Percentiles rank a stretch among this genome's conserved stretches.
Conservation (phyloP, 2,113 vertebrate genomes). For the Seriola dumerili region DNA sequence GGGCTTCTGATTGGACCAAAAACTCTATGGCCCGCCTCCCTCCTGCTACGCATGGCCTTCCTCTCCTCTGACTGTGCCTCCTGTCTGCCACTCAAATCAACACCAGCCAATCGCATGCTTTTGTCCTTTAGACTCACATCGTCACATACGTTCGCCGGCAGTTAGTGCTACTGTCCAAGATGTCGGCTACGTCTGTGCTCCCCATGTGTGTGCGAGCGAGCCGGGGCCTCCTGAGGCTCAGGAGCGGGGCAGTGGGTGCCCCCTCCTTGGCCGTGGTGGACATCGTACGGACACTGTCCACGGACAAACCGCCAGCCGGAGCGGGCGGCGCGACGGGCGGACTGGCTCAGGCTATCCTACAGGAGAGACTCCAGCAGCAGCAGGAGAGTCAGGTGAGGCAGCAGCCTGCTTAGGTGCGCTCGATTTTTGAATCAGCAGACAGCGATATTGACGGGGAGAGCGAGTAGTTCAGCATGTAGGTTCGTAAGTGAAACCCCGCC, state of each 20-base stretch:
- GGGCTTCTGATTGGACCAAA: constrained; percentile 56
- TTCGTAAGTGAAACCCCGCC: background rate
- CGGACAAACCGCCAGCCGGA: constrained; percentile 47
- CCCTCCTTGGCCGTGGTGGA: constrained; percentile 14
- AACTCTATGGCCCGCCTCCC: rapidly evolving
- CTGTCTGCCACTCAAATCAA: constrained; percentile 26
- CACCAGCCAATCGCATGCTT: constrained; percentile 73
- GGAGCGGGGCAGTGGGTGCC: constrained; percentile 26
- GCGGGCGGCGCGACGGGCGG: constrained; percentile 67
- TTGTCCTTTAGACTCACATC: constrained; percentile 79
- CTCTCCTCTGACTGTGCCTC: background rate
- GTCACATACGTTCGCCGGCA: constrained; percentile 56
- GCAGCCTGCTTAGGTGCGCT: constrained; percentile 13
- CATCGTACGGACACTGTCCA: constrained; percentile 64
- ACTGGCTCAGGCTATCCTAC: constrained; percentile 84
- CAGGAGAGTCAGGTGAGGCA: constrained; percentile 79
- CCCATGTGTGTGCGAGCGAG: constrained; percentile 85
- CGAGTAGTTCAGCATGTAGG: rapidly evolving
- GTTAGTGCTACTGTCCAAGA: constrained; percentile 74
- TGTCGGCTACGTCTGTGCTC: constrained; percentile 82
- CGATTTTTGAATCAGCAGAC: rapidly evolving
- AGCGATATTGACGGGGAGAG: background rate
- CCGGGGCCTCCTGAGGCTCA: constrained; percentile 78
- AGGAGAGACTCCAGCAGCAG: constrained; percentile 80
- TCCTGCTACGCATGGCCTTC: background rate